Percentiles rank a stretch among this genome's conserved stretches.
Evolutionary conservation across 2,888 invertebrate genomes (phyloP).

Genomic region (Drosophila limbata): DNA sequence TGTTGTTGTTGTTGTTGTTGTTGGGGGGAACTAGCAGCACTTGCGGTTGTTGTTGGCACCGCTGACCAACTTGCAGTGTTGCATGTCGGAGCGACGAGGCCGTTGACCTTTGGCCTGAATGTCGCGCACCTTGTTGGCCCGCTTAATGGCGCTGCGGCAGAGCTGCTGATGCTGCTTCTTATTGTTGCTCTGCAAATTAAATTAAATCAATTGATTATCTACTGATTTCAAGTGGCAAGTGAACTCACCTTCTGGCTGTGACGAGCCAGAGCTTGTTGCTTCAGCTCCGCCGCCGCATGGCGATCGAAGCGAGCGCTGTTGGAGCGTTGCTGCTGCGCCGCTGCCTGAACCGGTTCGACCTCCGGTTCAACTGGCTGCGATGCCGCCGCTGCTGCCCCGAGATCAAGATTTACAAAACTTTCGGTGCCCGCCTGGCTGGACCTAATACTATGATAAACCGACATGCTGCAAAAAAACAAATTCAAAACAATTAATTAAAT

Average conservation of each 20-base stretch:
- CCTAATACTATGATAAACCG: constrained; percentile 85
- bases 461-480: constrained; percentile 80
- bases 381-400: constrained; percentile 69
- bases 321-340: constrained; percentile 50
- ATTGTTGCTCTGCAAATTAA: constrained; percentile 82
- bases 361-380: constrained; percentile 43
- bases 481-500: constrained; percentile 9
- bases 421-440: constrained; percentile 80
- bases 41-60: constrained; percentile 88
- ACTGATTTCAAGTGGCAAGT: no score
- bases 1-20: constrained; percentile 16
- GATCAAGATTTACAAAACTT: constrained; percentile 83
- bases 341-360: constrained; percentile 31
- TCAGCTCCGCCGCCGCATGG: constrained; percentile 76
- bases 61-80: constrained; percentile 86
- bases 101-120: constrained; percentile 86
- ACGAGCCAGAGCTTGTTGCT: constrained; percentile 82
- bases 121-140: constrained; percentile 87
- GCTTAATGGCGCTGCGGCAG: constrained; percentile 86
- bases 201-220: not conserved
- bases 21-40: constrained; percentile 84
- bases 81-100: constrained; percentile 87
- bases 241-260: constrained; percentile 82
- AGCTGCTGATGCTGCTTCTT: constrained; percentile 86
- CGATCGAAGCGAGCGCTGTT: constrained; percentile 77